Conservation (phyloP, 2,888 invertebrate genomes). For the Diploptera punctata region DNA sequence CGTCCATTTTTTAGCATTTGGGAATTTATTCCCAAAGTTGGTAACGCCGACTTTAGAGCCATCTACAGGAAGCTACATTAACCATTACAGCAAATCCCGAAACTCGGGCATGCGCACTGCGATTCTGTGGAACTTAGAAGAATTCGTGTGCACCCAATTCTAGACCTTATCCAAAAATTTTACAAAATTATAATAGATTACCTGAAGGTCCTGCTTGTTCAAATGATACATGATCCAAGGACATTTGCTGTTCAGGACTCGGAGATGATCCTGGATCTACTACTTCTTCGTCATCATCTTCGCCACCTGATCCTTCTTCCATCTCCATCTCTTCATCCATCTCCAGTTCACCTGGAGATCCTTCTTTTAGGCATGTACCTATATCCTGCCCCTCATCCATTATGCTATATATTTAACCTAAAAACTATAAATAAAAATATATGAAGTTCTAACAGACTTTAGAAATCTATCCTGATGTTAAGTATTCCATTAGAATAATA, state of each 20-base stretch:
- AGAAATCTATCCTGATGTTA: no score
- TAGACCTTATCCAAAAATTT: no score
- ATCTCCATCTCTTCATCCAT: conserved; percentile 40
- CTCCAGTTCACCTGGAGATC: conserved; percentile 28
- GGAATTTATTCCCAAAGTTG: no score
- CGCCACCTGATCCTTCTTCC: conserved; percentile 41
- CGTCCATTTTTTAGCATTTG: no score
- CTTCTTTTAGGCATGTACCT: conserved; percentile 24
- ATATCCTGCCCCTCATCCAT: conserved; percentile 28
- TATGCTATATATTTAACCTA: background rate
- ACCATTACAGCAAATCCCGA: no score
- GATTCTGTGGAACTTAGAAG: no score
- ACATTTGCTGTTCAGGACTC: conserved; percentile 15
- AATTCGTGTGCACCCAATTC: no score
- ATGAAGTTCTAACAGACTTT: no score
- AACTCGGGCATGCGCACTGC: no score
- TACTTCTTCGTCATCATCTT: conserved; percentile 43
- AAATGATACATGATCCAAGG: conserved; percentile 7
- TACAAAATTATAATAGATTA: background rate
- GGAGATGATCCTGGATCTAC: conserved; percentile 35
- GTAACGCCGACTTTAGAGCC: no score
- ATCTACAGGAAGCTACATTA: no score
- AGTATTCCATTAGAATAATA: no score
- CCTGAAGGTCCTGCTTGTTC: conserved; percentile 9
- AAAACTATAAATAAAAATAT: background rate